Evolutionary conservation across 2,113 vertebrate genomes (phyloP).

Genomic region (Apaloderma vittatum): DNA sequence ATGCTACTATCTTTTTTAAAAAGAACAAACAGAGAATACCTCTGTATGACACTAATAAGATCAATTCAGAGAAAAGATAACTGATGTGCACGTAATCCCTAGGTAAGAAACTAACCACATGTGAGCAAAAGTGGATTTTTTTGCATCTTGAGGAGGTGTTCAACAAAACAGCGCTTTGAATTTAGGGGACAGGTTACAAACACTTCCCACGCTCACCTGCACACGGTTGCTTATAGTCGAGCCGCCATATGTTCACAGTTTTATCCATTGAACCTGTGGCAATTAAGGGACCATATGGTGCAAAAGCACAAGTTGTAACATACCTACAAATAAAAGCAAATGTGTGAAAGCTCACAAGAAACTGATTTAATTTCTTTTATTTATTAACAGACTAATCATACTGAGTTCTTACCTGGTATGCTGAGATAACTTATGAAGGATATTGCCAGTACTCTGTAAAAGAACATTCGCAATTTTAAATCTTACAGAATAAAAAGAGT

Average conservation of each 20-base stretch:
- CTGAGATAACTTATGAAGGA: slow-evolving; percentile 84
- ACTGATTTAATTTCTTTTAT: neutral
- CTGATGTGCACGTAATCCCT: neutral
- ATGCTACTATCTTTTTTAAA: neutral
- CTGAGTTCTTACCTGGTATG: slow-evolving; percentile 84
- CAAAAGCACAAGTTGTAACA: slow-evolving; percentile 90
- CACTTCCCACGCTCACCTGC: slow-evolving; percentile 73
- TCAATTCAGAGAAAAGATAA: neutral
- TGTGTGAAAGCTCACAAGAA: neutral
- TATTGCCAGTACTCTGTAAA: slow-evolving; percentile 81
- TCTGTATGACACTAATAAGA: neutral
- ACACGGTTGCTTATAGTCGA: slow-evolving; percentile 72
- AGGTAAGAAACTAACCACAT: neutral
- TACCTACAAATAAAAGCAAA: slow-evolving; percentile 80
- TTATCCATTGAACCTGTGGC: slow-evolving; percentile 95
- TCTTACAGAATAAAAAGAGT: neutral
- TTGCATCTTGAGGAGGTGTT: neutral
- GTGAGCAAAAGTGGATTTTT: neutral
- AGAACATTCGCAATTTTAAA: neutral
- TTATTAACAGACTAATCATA: neutral
- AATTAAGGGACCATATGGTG: slow-evolving; percentile 82
- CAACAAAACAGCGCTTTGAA: neutral
- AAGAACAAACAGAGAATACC: neutral
- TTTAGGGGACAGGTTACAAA: neutral
- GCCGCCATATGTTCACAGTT: slow-evolving; percentile 88